phyloP scores from a whole-genome alignment of 2,888 invertebrate genomes.

The Oconnorella tubifera region DNA sequence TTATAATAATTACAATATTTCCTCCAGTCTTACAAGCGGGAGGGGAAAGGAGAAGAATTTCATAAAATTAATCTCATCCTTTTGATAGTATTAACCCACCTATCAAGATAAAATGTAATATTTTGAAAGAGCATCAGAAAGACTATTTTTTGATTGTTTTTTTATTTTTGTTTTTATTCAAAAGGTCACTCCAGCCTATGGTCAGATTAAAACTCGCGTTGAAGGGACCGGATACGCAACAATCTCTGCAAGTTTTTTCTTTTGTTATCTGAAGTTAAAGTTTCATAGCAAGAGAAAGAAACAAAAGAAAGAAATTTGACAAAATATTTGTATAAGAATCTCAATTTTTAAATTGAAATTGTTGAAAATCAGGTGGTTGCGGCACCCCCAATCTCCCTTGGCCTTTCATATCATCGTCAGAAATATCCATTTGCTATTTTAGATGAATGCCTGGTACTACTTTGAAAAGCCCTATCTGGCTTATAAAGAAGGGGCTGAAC shows the following conservation, averaged over 20 bases:
- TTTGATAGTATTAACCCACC: too few species aligned
- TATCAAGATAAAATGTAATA: too few species aligned
- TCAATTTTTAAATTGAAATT: neutral
- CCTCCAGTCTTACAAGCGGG: too few species aligned
- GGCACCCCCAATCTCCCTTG: too few species aligned
- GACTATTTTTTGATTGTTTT: too few species aligned
- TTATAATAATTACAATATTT: too few species aligned
- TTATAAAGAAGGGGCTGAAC: conserved; percentile 19
- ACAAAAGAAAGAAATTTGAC: neutral
- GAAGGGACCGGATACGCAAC: conserved; percentile 35
- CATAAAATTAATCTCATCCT: too few species aligned
- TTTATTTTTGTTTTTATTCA: too few species aligned
- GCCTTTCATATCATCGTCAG: neutral
- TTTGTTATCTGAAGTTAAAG: neutral
- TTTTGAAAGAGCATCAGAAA: too few species aligned
- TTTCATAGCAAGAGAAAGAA: neutral
- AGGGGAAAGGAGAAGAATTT: too few species aligned
- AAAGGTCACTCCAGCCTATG: conserved; percentile 30
- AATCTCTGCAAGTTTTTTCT: conserved; percentile 17
- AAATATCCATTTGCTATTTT: neutral
- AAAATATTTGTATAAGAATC: neutral
- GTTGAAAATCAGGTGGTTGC: too few species aligned
- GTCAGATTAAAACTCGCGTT: conserved; percentile 26
- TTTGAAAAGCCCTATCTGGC: conserved; percentile 25
- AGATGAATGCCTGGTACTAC: conserved; percentile 15